Conservation (phyloP, 2,888 invertebrate species). For the Limnephilus lunatus region DNA sequence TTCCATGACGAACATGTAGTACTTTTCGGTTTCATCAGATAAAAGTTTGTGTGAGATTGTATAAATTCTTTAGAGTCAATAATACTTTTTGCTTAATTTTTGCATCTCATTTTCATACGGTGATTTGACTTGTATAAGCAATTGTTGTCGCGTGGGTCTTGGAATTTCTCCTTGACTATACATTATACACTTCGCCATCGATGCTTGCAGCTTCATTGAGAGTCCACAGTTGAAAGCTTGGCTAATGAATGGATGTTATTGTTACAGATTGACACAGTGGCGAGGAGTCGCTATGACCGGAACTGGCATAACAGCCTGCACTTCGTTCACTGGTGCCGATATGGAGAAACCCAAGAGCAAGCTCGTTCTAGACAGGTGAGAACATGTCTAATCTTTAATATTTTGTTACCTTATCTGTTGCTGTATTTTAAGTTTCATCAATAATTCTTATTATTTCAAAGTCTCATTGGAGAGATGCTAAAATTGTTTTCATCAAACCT, state of each 20-base stretch:
- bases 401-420: constrained; percentile 1
- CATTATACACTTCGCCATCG: neutral
- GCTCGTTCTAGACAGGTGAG: constrained; percentile 84
- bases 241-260: constrained; percentile 39
- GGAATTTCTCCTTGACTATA: neutral
- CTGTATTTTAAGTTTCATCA: constrained; percentile 23
- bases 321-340: constrained; percentile 85
- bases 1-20: constrained; percentile 9
- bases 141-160: neutral
- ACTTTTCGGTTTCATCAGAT: neutral
- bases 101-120: neutral
- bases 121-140: neutral
- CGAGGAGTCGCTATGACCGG: constrained; percentile 78
- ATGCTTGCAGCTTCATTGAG: constrained; percentile 23
- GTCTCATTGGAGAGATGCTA: constrained; percentile 4
- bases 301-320: constrained; percentile 83
- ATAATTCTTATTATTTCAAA: constrained; percentile 8
- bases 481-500: constrained; percentile 3
- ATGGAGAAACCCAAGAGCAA: constrained; percentile 82
- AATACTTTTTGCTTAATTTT: neutral
- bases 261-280: constrained; percentile 79
- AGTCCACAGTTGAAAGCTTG: neutral
- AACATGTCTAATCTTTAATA: neutral
- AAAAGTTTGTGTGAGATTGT: neutral
- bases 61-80: neutral